Base-by-base conservation (phyloP, 2,797 vertebrate genomes). In the Notamacropus eugenii region DNA sequence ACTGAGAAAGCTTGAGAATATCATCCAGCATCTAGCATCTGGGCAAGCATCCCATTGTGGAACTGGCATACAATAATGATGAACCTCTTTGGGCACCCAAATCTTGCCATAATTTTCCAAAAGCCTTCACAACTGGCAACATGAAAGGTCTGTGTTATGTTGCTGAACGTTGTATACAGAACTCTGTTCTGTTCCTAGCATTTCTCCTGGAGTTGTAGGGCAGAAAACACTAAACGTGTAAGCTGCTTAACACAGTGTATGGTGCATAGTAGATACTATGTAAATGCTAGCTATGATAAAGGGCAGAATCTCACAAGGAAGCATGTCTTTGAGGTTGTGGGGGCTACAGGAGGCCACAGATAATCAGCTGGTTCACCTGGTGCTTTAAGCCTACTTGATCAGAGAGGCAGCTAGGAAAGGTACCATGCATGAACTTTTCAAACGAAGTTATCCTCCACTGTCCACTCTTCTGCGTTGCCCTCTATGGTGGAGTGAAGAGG, bases 331-430 rank as follows among this genome's bases (percentile, higher is more conserved):
- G 98, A 0, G 96, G 59, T 4, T 99, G 14, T 0, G 93, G 98
- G 97, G 98, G 99, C 0, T 97, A 0, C 96, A 99, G 97, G 4
- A 99, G 0, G 0, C 98, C 98, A 0, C 99, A 99, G 6, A 99
- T 92, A 0, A 98, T 22, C 40, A 99, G 95, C 62, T 98, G 0
- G 98, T 99, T 99, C 62, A 98, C 99, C 0, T 99, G 98, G 1
- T 99, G 97, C 97, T 99, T 99, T 96, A 99, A 98, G 74, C 99
- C 99, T 0, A 99, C 1, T 91, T 99, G 99, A 0, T 99, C 98
- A 22, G 99, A 99, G 95, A 99, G 97, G 95, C 98, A 98, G 59
- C 97, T 95, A 0, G 99, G 99, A 98, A 99, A 99, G 0, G 99
- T 99, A 58, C 99, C 99, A 22, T 96, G 98, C 50, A 99, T 97